Conservation (phyloP, 2,113 vertebrate genomes). For the Chlorodrepanis virens region DNA sequence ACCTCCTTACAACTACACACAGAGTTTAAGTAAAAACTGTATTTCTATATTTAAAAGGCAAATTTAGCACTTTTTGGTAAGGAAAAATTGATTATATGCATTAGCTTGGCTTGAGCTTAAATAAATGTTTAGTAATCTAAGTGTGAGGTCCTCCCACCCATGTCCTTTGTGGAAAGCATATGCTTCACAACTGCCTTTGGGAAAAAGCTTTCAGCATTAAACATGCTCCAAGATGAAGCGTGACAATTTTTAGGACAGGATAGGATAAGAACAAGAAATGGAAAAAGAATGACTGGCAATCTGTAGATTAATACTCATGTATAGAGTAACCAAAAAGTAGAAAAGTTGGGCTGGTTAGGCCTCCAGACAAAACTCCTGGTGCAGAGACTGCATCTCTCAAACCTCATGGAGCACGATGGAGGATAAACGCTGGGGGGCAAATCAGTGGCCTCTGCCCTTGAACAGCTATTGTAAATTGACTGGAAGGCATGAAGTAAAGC, state of each 20-base stretch:
- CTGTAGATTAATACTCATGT: neutral
- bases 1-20: neutral
- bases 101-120: neutral
- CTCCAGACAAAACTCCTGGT: neutral
- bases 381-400: neutral
- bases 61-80: neutral
- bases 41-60: neutral
- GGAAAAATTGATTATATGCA: neutral
- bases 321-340: neutral
- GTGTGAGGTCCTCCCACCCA: neutral
- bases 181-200: neutral
- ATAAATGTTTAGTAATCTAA: neutral
- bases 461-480: neutral
- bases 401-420: neutral
- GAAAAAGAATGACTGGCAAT: neutral
- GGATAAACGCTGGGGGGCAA: neutral
- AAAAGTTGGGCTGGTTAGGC: neutral
- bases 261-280: neutral
- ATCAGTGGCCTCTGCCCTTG: neutral
- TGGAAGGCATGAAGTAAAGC: neutral
- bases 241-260: neutral
- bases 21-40: neutral
- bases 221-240: neutral
- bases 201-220: neutral
- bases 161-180: neutral